Percentiles rank a stretch among this genome's conserved stretches.
Conservation (phyloP, 2,113 vertebrate genomes). For the Laterallus jamaicensis region DNA sequence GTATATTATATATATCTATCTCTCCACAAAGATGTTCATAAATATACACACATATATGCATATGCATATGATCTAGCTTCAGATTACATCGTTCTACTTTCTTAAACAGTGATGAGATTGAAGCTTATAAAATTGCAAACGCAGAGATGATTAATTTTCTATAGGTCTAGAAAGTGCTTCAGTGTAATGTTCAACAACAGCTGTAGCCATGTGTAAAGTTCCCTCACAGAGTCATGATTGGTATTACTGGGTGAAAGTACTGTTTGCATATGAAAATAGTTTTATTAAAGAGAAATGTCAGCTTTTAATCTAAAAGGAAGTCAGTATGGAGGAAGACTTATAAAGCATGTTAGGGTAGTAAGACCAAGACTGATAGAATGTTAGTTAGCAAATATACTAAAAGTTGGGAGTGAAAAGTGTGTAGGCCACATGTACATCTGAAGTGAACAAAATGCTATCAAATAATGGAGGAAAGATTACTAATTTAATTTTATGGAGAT, state of each 20-base stretch:
- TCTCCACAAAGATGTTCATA: not conserved
- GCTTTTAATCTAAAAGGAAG: not conserved
- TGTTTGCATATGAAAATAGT: not conserved
- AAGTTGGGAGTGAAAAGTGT: not conserved
- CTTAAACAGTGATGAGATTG: not conserved
- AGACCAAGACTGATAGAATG: not conserved
- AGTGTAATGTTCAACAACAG: not conserved
- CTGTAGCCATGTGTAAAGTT: not conserved
- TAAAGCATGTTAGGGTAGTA: fast-evolving
- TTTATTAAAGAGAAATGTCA: not conserved
- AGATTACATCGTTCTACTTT: not conserved
- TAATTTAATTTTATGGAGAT: not conserved
- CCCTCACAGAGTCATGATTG: not conserved
- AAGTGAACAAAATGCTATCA: not conserved
- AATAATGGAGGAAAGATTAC: not conserved
- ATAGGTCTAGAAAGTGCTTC: not conserved
- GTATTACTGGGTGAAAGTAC: not conserved
- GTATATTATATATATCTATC: not conserved
- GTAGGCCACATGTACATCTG: fast-evolving
- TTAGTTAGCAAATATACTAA: not conserved
- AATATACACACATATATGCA: not conserved
- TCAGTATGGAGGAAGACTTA: not conserved
- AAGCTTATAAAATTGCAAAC: not conserved
- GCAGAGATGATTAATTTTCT: not conserved
- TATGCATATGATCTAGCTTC: not conserved